These are phyloP conservation scores for Pelecanoides urinatrix DNA, from an alignment of 2,113 vertebrate species.

Conservation along the genomic window DNA sequence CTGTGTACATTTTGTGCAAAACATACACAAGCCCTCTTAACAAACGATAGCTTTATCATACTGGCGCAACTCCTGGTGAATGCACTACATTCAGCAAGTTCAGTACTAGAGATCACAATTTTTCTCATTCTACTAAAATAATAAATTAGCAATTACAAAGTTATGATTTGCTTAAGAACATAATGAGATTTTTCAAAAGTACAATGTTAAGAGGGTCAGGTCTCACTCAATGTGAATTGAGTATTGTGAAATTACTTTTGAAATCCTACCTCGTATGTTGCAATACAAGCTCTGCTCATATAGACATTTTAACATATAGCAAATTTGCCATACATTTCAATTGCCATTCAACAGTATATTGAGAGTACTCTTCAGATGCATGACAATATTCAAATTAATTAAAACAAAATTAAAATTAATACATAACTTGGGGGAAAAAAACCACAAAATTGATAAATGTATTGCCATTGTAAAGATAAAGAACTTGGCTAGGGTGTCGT, in stretches of 20 bases:
- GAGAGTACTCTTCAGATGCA: not conserved
- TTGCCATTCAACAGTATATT: not conserved
- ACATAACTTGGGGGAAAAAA: not conserved
- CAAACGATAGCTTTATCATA: not conserved
- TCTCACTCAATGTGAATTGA: not conserved
- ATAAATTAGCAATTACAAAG: slow-evolving; percentile 12
- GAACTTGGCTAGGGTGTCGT: not conserved
- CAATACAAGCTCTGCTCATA: not conserved
- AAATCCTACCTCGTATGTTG: not conserved
- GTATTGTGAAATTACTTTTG: not conserved
- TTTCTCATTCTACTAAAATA: not conserved
- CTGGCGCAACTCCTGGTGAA: not conserved
- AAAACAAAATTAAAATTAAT: not conserved
- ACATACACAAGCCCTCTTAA: not conserved
- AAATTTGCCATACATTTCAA: not conserved
- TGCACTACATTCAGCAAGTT: not conserved
- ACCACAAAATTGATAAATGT: not conserved
- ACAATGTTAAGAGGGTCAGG: not conserved
- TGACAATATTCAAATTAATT: not conserved
- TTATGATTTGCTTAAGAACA: not conserved
- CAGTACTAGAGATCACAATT: not conserved
- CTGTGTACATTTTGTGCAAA: slow-evolving; percentile 4
- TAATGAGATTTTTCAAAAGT: not conserved
- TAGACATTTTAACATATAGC: not conserved
- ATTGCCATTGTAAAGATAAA: not conserved